Conservation (phyloP, 2,113 vertebrate species). For the Dromas ardeola region DNA sequence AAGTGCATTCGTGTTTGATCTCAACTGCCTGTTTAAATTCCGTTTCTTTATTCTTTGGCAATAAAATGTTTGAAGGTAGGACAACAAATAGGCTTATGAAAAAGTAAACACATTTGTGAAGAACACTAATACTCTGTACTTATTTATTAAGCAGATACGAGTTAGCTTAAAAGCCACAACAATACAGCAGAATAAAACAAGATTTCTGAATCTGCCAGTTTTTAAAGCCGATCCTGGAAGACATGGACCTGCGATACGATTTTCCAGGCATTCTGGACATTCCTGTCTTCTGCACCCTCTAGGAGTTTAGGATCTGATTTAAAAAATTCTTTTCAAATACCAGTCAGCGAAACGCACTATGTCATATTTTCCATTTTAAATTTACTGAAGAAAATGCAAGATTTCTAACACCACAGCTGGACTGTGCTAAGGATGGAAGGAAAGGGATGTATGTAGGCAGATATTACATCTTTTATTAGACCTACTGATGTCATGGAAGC, state of each 20-base stretch:
- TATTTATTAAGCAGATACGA: neutral
- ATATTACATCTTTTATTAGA: conserved; percentile 16
- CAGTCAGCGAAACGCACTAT: neutral
- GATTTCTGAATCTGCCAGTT: neutral
- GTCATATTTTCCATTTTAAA: neutral
- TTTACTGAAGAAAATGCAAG: neutral
- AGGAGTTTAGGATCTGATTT: neutral
- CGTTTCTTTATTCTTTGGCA: neutral
- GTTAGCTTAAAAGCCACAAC: neutral
- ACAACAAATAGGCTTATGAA: neutral
- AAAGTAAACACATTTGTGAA: neutral
- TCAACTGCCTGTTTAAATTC: neutral
- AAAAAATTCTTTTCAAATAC: neutral
- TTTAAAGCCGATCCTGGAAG: neutral
- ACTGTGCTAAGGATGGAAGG: neutral
- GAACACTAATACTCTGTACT: neutral
- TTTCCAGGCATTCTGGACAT: neutral
- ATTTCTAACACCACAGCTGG: neutral
- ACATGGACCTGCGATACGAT: neutral
- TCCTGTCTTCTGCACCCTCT: neutral
- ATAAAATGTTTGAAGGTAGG: neutral
- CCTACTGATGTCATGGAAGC: neutral
- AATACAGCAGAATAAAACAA: neutral
- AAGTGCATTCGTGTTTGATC: neutral
- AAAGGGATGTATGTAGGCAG: neutral